Evolutionary conservation across 2,797 vertebrate species (phyloP).

Genomic region (Anolis apletophallus): DNA sequence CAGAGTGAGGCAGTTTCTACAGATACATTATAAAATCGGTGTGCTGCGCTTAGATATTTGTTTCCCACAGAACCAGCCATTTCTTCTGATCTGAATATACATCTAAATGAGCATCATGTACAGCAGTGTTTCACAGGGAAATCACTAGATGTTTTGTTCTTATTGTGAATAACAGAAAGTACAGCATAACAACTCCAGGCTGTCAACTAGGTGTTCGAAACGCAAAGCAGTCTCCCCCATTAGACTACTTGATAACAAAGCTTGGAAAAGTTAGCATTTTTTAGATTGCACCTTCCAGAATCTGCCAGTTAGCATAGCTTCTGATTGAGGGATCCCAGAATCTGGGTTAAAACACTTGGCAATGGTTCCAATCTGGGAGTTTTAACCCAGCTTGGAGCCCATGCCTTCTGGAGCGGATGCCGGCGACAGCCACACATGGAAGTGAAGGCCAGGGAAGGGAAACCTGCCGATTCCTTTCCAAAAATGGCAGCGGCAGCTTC

Average conservation of each 20-base stretch:
- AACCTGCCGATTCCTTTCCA: too few species aligned
- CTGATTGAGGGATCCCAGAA: too few species aligned
- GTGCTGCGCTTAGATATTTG: not conserved
- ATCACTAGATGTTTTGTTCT: conserved; percentile 46
- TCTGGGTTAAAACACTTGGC: too few species aligned
- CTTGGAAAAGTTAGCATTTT: too few species aligned
- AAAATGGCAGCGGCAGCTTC: too few species aligned
- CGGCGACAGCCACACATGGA: too few species aligned
- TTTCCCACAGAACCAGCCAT: not conserved
- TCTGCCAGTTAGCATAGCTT: too few species aligned
- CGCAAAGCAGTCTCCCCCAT: not conserved
- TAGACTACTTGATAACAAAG: not conserved
- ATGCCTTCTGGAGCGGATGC: too few species aligned
- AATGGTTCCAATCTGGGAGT: too few species aligned
- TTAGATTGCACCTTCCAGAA: too few species aligned
- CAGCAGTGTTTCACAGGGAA: conserved; percentile 50
- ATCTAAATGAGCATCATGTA: conserved; percentile 54
- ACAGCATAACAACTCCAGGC: conserved; percentile 50
- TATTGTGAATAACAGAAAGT: conserved; percentile 51
- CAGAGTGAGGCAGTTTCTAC: conserved; percentile 52
- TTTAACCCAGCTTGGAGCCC: too few species aligned
- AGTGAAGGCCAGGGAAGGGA: too few species aligned
- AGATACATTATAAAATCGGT: conserved; percentile 35
- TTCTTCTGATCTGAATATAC: not conserved
- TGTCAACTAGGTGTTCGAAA: not conserved